phyloP scores from a whole-genome alignment of 2,797 vertebrate species.

The Spinus olivaceus region DNA sequence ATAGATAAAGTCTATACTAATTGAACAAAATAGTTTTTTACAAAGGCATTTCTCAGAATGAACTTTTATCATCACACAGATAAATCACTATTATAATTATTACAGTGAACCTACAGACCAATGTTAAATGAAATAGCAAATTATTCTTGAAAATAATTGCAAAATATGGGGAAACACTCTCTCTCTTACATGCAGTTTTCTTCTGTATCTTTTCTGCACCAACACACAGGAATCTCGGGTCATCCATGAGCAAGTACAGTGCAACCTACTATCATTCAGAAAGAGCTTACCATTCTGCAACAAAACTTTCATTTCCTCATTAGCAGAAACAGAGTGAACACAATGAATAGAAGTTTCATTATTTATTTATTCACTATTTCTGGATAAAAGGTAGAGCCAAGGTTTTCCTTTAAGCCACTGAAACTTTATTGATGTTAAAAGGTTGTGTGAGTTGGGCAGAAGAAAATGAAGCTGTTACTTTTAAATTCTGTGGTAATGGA shows the following conservation, averaged over 20 bases:
- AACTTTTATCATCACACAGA: not conserved
- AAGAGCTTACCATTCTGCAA: not conserved
- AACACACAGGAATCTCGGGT: not conserved
- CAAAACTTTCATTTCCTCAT: slow-evolving; percentile 21
- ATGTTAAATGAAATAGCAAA: not conserved
- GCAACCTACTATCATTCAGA: not conserved
- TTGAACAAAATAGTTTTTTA: not conserved
- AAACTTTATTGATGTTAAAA: not conserved
- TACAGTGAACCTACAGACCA: not conserved
- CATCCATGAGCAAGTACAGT: not conserved
- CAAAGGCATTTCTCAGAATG: not conserved
- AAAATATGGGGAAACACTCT: not conserved
- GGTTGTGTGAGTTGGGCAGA: not conserved
- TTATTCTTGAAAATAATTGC: not conserved
- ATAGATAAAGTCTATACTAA: not conserved
- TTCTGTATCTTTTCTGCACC: not conserved
- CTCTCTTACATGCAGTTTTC: not conserved
- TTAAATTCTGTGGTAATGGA: not conserved
- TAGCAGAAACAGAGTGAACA: not conserved
- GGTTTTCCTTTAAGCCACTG: not conserved
- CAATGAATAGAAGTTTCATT: not conserved
- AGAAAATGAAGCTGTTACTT: not conserved
- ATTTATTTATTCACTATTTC: slow-evolving; percentile 11
- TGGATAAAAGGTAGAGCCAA: not conserved
- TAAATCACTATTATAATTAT: not conserved